Evolutionary conservation across 1,140 invertebrate genomes (phyloP).

Genomic region (Nebria ingens): DNA sequence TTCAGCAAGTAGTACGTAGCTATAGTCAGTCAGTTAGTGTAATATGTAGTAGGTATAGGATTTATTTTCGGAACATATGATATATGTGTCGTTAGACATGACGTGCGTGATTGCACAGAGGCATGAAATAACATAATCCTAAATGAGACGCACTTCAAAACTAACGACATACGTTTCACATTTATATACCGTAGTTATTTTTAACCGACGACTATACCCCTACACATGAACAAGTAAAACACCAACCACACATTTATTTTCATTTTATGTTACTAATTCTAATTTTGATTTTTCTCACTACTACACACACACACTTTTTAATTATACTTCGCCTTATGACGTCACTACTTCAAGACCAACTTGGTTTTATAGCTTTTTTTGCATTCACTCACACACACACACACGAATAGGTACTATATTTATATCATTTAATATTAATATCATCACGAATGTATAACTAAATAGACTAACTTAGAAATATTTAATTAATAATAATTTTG

Average conservation of each 20-base stretch:
- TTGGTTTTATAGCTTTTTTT: slow-evolving; percentile 9
- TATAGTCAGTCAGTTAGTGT: too few species aligned
- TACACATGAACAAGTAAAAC: slow-evolving; percentile 19
- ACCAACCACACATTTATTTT: slow-evolving; percentile 26
- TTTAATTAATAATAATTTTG: too few species aligned
- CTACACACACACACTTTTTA: slow-evolving; percentile 20
- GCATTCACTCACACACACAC: too few species aligned
- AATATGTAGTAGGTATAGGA: too few species aligned
- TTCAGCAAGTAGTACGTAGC: too few species aligned
- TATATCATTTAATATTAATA: too few species aligned
- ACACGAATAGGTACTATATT: too few species aligned
- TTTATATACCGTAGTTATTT: slow-evolving; percentile 15
- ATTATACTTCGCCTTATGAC: slow-evolving; percentile 19
- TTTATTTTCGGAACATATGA: slow-evolving; percentile 5
- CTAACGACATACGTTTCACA: background rate
- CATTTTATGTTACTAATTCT: slow-evolving; percentile 27
- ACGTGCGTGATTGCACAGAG: slow-evolving; percentile 4
- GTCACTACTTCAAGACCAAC: slow-evolving; percentile 21
- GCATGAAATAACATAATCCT: slow-evolving; percentile 7
- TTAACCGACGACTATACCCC: slow-evolving; percentile 21
- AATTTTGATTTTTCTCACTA: slow-evolving; percentile 25
- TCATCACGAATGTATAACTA: too few species aligned
- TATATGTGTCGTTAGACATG: background rate
- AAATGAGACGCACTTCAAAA: slow-evolving; percentile 10
- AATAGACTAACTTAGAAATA: too few species aligned